Percentiles rank a stretch among this genome's conserved stretches.
Evolutionary conservation across 1,140 invertebrate species (phyloP).

Genomic region (Subanguina moxae): DNA sequence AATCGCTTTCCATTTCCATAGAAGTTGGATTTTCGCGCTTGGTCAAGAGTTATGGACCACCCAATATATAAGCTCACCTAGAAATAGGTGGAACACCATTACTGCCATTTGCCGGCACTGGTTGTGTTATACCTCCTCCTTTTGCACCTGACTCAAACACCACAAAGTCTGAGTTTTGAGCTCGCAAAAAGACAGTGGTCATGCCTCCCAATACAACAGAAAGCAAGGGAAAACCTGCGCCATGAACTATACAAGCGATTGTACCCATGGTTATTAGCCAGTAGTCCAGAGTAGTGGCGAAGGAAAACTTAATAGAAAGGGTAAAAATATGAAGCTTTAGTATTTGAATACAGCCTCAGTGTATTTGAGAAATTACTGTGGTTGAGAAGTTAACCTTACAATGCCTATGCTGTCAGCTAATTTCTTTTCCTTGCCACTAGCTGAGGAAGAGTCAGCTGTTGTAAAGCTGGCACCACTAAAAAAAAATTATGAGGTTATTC

Average conservation of each 20-base stretch:
- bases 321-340: no score
- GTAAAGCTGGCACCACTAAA: no score
- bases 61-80: conserved; percentile 12
- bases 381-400: no score
- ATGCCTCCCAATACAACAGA: conserved; percentile 56
- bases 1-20: not conserved
- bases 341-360: no score
- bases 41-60: not conserved
- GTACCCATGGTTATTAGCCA: conserved; percentile 36
- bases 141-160: conserved; percentile 18
- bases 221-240: conserved; percentile 56
- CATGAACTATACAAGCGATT: conserved; percentile 50
- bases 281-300: conserved; percentile 34
- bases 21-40: no score
- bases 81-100: conserved; percentile 41
- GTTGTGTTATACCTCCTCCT: conserved; percentile 1
- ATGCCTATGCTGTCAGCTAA: no score
- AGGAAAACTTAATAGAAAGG: conserved; percentile 36
- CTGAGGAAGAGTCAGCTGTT: no score
- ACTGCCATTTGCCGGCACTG: not conserved
- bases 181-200: conserved; percentile 55
- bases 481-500: no score
- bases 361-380: no score
- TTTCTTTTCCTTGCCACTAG: no score
- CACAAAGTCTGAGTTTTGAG: conserved; percentile 58